Evolutionary conservation across 2,888 invertebrate genomes (phyloP).

Genomic region (Pogonocherus hispidulus): DNA sequence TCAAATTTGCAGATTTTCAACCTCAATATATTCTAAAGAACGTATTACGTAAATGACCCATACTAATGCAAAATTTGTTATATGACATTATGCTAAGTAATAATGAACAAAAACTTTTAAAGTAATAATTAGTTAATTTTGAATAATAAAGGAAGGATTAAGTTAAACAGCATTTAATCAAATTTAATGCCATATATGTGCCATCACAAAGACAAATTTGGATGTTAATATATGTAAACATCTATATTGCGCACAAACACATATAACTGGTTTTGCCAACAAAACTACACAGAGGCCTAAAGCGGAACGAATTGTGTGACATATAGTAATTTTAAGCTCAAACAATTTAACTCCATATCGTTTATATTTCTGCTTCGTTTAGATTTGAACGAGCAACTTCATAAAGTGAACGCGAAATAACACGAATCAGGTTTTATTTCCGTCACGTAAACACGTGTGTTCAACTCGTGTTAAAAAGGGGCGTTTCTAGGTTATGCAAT

Average conservation of each 20-base stretch:
- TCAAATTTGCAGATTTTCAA: too few species aligned
- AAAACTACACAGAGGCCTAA: constrained; percentile 9
- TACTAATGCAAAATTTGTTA: too few species aligned
- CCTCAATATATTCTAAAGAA: too few species aligned
- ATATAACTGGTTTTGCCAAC: constrained; percentile 8
- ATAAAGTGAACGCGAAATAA: not conserved
- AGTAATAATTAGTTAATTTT: too few species aligned
- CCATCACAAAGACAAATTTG: constrained; percentile 5
- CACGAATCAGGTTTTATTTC: not conserved
- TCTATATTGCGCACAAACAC: not conserved
- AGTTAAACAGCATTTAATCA: not conserved
- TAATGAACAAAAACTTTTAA: too few species aligned
- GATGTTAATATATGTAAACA: not conserved
- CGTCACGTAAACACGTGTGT: not conserved
- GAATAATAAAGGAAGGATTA: too few species aligned
- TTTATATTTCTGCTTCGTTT: constrained; percentile 14
- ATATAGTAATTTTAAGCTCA: constrained; percentile 22
- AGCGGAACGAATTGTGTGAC: constrained; percentile 15
- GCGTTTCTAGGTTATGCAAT: not conserved
- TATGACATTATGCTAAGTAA: too few species aligned
- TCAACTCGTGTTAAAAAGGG: not conserved
- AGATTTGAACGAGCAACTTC: not conserved
- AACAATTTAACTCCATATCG: constrained; percentile 16
- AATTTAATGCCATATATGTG: not conserved
- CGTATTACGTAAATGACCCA: too few species aligned